Evolutionary conservation across 2,888 invertebrate species (phyloP).

Genomic region (Tubiluchus corallicola): DNA sequence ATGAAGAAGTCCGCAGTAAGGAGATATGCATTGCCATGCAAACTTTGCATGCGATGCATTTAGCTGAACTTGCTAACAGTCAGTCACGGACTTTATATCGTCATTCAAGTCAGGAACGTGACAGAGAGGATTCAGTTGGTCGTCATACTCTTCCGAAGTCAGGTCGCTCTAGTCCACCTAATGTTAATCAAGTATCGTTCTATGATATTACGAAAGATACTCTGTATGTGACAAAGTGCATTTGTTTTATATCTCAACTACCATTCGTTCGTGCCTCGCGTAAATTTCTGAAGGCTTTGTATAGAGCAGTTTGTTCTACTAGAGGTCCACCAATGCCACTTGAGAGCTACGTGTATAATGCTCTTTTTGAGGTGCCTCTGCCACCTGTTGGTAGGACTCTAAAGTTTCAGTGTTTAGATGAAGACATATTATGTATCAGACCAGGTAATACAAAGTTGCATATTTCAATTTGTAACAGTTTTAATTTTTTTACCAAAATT

Average conservation of each 20-base stretch:
- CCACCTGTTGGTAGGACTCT: slow-evolving; percentile 75
- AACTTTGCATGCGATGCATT: slow-evolving; percentile 53
- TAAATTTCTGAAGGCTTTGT: slow-evolving; percentile 46
- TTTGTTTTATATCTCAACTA: slow-evolving; percentile 73
- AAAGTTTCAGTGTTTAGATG: slow-evolving; percentile 38
- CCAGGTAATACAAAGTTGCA: slow-evolving; percentile 20
- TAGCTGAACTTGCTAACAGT: slow-evolving; percentile 45
- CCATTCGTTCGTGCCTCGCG: slow-evolving; percentile 65
- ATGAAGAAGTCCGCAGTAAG: slow-evolving; percentile 78
- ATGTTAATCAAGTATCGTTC: slow-evolving; percentile 24
- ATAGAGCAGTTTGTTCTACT: slow-evolving; percentile 40
- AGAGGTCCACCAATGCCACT: slow-evolving; percentile 36
- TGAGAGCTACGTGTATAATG: slow-evolving; percentile 85
- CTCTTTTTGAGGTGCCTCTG: slow-evolving; percentile 78
- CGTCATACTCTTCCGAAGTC: slow-evolving; percentile 21
- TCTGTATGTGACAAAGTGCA: slow-evolving; percentile 83
- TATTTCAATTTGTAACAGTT: neutral
- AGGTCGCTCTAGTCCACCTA: slow-evolving; percentile 15
- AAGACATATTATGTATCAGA: no score
- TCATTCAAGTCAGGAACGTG: neutral
- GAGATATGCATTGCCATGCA: slow-evolving; percentile 91
- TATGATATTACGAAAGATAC: slow-evolving; percentile 86
- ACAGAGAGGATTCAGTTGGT: slow-evolving; percentile 13
- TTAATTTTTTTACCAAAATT: slow-evolving; percentile 11
- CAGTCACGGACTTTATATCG: slow-evolving; percentile 30